These are phyloP conservation scores for Leucophenga varia DNA, from an alignment of 1,140 invertebrate species.

Conservation along the genomic window DNA sequence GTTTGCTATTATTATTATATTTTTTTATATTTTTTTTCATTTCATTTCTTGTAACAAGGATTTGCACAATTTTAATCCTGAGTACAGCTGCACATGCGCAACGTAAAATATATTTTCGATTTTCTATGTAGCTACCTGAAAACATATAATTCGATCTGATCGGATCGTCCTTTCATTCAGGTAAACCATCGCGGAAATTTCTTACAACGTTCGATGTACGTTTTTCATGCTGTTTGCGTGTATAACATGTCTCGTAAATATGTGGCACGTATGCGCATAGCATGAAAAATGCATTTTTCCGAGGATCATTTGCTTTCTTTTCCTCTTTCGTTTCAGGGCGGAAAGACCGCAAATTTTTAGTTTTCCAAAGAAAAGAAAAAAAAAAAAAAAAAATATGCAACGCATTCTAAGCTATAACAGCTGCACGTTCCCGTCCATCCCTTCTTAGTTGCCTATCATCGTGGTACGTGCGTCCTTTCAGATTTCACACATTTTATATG, in stretches of 20 bases:
- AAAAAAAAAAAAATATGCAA: conserved; percentile 11
- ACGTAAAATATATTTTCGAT: no score
- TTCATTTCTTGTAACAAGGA: conserved; percentile 22
- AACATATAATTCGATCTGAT: no score
- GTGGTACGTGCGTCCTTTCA: conserved; percentile 32
- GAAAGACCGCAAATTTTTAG: conserved; percentile 51
- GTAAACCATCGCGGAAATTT: conserved; percentile 29
- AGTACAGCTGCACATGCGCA: neutral
- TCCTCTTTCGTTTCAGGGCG: conserved; percentile 30
- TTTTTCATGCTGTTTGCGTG: conserved; percentile 18
- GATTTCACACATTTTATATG: conserved; percentile 32
- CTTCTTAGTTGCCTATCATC: no score
- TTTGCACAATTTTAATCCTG: neutral
- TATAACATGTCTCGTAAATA: conserved; percentile 16
- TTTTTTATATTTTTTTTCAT: neutral
- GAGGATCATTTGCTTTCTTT: no score
- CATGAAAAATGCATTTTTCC: no score
- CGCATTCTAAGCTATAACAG: no score
- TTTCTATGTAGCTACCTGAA: conserved; percentile 38
- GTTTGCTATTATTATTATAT: no score
- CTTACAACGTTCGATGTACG: conserved; percentile 11
- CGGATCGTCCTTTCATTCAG: no score
- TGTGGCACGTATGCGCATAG: neutral
- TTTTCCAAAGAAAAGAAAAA: no score
- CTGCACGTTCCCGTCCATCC: neutral